Evolutionary conservation across 2,888 invertebrate species (phyloP).

Genomic region (Xanthia icteritia): DNA sequence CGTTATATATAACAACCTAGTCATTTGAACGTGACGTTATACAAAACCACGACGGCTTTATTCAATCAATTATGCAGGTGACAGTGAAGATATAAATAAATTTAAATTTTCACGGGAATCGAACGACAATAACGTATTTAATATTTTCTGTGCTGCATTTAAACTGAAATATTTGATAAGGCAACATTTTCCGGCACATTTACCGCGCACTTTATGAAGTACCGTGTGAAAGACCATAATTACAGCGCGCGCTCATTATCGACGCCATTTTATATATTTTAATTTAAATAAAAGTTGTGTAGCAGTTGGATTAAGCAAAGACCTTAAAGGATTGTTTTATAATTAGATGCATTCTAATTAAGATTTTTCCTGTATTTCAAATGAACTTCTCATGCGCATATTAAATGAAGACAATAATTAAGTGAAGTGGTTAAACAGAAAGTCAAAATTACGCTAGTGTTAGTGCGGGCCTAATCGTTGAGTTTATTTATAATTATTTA

Average conservation of each 20-base stretch:
- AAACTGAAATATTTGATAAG: slow-evolving; percentile 62
- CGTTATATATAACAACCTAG: slow-evolving; percentile 27
- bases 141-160: slow-evolving; percentile 53
- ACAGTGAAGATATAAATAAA: slow-evolving; percentile 47
- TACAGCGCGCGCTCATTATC: slow-evolving; percentile 58
- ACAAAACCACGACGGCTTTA: slow-evolving; percentile 38
- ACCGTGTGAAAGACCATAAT: slow-evolving; percentile 55
- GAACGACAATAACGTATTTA: slow-evolving; percentile 51
- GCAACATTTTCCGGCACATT: slow-evolving; percentile 61
- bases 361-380: not conserved
- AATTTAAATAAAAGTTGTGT: slow-evolving; percentile 16
- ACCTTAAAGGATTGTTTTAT: not conserved
- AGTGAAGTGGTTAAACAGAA: not conserved
- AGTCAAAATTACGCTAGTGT: not conserved
- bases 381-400: not conserved
- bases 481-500: not conserved
- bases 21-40: slow-evolving; percentile 44
- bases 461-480: not conserved
- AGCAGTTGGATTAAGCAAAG: slow-evolving; percentile 9
- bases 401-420: not conserved
- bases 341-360: not conserved
- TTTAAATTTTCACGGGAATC: slow-evolving; percentile 48
- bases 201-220: slow-evolving; percentile 53
- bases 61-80: slow-evolving; percentile 43
- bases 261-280: slow-evolving; percentile 27